These are phyloP conservation scores for Sardina pilchardus DNA, from an alignment of 2,113 vertebrate species.

Conservation along the genomic window DNA sequence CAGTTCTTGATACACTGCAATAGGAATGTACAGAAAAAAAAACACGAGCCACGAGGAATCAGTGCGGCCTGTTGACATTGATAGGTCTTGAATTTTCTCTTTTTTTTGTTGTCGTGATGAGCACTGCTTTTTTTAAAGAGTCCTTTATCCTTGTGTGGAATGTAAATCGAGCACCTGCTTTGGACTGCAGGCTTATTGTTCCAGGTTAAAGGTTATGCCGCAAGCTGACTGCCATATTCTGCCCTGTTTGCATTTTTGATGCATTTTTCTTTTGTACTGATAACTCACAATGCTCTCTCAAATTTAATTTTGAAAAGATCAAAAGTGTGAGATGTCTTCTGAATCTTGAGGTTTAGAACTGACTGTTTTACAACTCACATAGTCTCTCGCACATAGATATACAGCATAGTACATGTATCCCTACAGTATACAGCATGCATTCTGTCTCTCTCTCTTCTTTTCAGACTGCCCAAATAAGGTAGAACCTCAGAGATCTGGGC, in stretches of 20 bases:
- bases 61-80: constrained; percentile 11
- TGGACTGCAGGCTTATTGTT: background rate
- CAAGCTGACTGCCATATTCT: background rate
- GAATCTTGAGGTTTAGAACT: too few relatives aligned
- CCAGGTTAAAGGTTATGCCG: background rate
- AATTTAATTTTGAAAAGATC: background rate
- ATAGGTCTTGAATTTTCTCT: background rate
- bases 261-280: background rate
- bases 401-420: background rate
- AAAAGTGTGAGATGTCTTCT: background rate
- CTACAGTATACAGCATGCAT: background rate
- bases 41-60: background rate
- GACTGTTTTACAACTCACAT: background rate
- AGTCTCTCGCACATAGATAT: background rate
- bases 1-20: constrained; percentile 26
- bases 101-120: background rate
- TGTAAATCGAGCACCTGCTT: background rate
- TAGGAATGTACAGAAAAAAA: constrained; percentile 30
- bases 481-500: background rate
- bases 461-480: background rate
- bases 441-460: background rate
- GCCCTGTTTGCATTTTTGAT: background rate
- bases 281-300: background rate
- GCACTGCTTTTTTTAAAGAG: constrained; percentile 22
- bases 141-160: background rate